Conservation (phyloP, 92 coral and sea anemone genomes). For the Diadumene lineata region DNA sequence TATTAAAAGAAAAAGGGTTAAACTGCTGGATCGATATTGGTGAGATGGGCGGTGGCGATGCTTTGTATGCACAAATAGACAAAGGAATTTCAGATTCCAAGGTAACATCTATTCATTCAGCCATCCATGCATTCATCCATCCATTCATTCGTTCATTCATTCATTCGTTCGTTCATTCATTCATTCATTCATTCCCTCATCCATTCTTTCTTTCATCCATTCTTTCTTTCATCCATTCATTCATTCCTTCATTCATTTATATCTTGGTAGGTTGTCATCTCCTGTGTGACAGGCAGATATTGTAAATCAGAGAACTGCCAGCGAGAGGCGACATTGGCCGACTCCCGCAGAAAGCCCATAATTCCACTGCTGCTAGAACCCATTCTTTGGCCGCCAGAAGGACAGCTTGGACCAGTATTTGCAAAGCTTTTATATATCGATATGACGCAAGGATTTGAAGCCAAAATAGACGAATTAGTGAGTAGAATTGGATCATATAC, state of each 20-base stretch:
- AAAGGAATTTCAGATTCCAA: slow-evolving; percentile 78
- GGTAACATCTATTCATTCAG: not conserved
- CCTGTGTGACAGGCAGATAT: slow-evolving; percentile 79
- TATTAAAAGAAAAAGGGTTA: slow-evolving; percentile 65
- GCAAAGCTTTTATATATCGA: slow-evolving; percentile 81
- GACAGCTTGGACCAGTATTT: slow-evolving; percentile 78
- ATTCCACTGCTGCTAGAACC: slow-evolving; percentile 77
- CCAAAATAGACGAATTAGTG: slow-evolving; percentile 6
- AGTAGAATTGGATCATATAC: not conserved
- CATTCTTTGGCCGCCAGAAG: slow-evolving; percentile 88
- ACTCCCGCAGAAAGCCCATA: slow-evolving; percentile 73
- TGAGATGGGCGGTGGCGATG: slow-evolving; percentile 95
- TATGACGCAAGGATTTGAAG: slow-evolving; percentile 31
- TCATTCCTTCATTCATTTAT: not conserved
- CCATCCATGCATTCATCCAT: too few relatives aligned
- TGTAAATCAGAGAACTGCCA: slow-evolving; percentile 87
- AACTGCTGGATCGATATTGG: slow-evolving; percentile 90
- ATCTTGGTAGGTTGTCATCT: slow-evolving; percentile 59
- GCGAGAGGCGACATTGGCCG: slow-evolving; percentile 86
- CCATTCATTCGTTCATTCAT: too few relatives aligned
- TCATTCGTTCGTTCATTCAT: too few relatives aligned
- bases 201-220: not conserved
- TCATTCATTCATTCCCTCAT: not conserved
- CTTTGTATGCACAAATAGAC: slow-evolving; percentile 73
- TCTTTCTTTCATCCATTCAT: not conserved